Percentiles rank a stretch among this genome's conserved stretches.
Evolutionary conservation across 2,113 vertebrate genomes (phyloP).

Genomic region (Cyanistes caeruleus): DNA sequence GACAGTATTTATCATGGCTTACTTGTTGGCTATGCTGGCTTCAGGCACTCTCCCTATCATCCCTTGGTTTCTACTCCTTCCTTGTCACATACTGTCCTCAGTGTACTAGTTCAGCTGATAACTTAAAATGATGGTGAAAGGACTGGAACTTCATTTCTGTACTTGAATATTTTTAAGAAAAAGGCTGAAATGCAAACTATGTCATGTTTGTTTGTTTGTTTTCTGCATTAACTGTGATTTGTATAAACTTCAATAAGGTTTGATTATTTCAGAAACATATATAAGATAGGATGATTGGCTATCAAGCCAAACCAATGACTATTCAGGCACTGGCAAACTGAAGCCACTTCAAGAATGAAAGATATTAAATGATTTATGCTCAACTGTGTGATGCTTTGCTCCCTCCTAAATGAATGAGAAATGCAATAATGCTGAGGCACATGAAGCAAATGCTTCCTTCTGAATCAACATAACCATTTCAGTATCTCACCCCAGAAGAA

Average conservation of each 20-base stretch:
- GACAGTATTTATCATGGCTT: not conserved
- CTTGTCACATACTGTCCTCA: not conserved
- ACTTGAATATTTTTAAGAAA: not conserved
- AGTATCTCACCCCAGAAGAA: not conserved
- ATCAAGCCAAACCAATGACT: not conserved
- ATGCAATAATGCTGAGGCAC: not conserved
- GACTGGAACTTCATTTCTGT: not conserved
- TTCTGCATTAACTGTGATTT: not conserved
- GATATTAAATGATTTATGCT: not conserved
- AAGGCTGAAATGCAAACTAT: not conserved
- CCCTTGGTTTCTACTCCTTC: not conserved
- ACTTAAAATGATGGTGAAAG: not conserved
- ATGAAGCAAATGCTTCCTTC: not conserved
- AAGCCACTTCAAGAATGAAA: not conserved
- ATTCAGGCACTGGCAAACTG: not conserved
- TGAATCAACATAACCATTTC: not conserved
- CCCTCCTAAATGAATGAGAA: slow-evolving; percentile 15
- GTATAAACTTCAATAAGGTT: not conserved
- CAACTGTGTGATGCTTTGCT: not conserved
- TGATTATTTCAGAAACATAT: not conserved
- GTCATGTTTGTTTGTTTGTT: not conserved
- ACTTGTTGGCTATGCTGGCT: not conserved
- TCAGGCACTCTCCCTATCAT: not conserved
- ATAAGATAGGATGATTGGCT: not conserved
- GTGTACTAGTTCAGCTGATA: not conserved